A percentile compares a stretch with the other conserved stretches of the same genome.
phyloP scores from a whole-genome alignment of 2,888 invertebrate genomes.

The Syritta pipiens region DNA sequence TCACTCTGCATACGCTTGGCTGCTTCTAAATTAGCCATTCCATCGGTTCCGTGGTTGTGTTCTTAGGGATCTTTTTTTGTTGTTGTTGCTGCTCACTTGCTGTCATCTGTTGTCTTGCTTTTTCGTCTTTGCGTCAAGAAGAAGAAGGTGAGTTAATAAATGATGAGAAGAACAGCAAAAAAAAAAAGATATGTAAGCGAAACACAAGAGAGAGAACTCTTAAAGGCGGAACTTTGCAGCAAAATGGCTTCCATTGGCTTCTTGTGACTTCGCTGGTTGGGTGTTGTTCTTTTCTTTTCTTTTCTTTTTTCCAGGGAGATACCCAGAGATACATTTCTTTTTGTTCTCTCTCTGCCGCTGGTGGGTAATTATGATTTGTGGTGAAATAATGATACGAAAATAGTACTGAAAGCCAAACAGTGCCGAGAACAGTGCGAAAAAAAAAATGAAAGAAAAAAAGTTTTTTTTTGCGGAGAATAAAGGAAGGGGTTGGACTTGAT shows the following conservation, averaged over 20 bases:
- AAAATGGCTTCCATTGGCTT: slow-evolving; percentile 68
- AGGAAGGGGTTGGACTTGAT: slow-evolving; percentile 52
- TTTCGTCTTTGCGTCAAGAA: slow-evolving; percentile 58
- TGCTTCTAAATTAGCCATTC: slow-evolving; percentile 64
- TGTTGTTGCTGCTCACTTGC: slow-evolving; percentile 15
- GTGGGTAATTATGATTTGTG: slow-evolving; percentile 72
- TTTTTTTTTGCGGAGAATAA: slow-evolving; percentile 3
- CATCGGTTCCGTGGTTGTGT: slow-evolving; percentile 33
- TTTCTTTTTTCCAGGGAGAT: too few species aligned
- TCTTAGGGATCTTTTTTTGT: slow-evolving; percentile 16
- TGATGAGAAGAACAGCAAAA: slow-evolving; percentile 53
- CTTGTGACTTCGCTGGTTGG: slow-evolving; percentile 60
- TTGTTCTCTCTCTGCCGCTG: slow-evolving; percentile 7
- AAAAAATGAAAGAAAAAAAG: neutral
- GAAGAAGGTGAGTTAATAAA: slow-evolving; percentile 69
- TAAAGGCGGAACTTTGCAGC: slow-evolving; percentile 64
- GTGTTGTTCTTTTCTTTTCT: slow-evolving; percentile 29
- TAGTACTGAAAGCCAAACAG: neutral
- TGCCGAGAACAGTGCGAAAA: neutral
- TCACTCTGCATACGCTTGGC: slow-evolving; percentile 68
- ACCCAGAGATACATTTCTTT: too few species aligned
- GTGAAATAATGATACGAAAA: slow-evolving; percentile 69
- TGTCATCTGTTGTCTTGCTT: slow-evolving; percentile 67
- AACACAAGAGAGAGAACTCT: slow-evolving; percentile 12
- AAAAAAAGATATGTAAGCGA: neutral